Base-by-base conservation (phyloP, 2,888 invertebrate genomes). In the Drosophila prolongata region DNA sequence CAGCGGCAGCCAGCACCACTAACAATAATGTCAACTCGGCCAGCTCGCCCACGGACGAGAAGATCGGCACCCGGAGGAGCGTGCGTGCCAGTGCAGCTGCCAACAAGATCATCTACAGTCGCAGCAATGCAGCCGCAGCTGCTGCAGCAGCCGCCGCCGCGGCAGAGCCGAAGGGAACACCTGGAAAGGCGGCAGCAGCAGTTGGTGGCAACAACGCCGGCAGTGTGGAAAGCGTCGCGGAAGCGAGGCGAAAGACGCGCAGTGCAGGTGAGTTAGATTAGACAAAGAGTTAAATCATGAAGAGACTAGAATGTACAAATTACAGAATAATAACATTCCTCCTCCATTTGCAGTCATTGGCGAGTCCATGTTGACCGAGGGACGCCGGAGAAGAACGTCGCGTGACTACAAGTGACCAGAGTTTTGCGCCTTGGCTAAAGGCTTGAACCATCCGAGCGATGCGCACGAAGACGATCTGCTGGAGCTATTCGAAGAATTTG, bases 321-420 rank as follows among this genome's bases (percentile, higher is more conserved):
- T 0, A 4, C 24, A 24, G 24, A 24, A 24, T 24, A 3, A 19
- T 3, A 2, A n/a, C 14, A 34, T 44, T 19, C 6, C 10, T 30
- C 30, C 0, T 30, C 30, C 8, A 0, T 16, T 79, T 84, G 14
- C 47, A 91, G 91, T 90, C 70, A 91, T 92, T 69, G 90, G 90
- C 37, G 92, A 92, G 76, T 84, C 90, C 37, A 81, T 89, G 75
- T 53, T 91, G 72, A 90, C 88, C 70, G 92, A 92, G 82, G 91
- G 91, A 76, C 90, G 92, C 82, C 93, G 95, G 89, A 94, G 95
- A 91, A 94, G 95, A 90, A 93, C 94, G 82, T 95, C 95, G 76
- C 95, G 95, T 92, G 95, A 95, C 93, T 95, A 94, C 93, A 95
- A 95, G 95, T 95, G 95, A 95, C 94, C 93, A 93, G 90, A 93